Evolutionary conservation across 2,113 vertebrate species (phyloP), one percentile per base, ranked within the genome.

Genomic region (Bufo gargarizans): DNA sequence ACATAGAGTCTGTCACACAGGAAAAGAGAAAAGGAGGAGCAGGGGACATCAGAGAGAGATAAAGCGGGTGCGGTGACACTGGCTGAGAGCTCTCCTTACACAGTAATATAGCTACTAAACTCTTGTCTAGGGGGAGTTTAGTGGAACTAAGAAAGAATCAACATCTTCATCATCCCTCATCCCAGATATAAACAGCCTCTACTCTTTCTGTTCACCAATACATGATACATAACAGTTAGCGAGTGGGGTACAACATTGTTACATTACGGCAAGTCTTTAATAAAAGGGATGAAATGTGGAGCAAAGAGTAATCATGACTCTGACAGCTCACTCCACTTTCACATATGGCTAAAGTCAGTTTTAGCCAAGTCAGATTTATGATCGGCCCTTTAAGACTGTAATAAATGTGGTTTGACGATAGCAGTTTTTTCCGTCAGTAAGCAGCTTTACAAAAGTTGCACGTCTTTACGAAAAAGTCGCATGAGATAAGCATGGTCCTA

Each of bases 1-100:
- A 83, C 87, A 83, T 69, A 74, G 69, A 83, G 71, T 56, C 80
- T 88, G 87, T 88, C 87, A 88, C 87, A 88, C 87, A 88, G 83
- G 87, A 88, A 88, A 88, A 88, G 87, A 88, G 58, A 59, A 65
- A 63, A 88, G 80, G 87, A 88, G 87, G 87, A 88, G 87, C 71
- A 77, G 43, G 80, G 80, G 87, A 88, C 87, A 84, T 88, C 87
- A 88, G 87, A 88, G 87, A 86, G 61, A 83, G 81, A 76, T 65
- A 78, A 74, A 81, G 86, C 81, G 80, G 69, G 72, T 84, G 81
- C 55, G 76, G 16, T 63, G 80, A 83, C 80, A 83, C 86, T 77
- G 79, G 45, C 80, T 63, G 87, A 83, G 69, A 83, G 76, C 45
- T 67, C 9, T 82, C 69, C 69, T 88, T 84, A 77, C 47, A 86